Percentiles rank a stretch among this genome's conserved stretches.
phyloP scores from a whole-genome alignment of 2,113 vertebrate genomes.

The Grallaria varia region DNA sequence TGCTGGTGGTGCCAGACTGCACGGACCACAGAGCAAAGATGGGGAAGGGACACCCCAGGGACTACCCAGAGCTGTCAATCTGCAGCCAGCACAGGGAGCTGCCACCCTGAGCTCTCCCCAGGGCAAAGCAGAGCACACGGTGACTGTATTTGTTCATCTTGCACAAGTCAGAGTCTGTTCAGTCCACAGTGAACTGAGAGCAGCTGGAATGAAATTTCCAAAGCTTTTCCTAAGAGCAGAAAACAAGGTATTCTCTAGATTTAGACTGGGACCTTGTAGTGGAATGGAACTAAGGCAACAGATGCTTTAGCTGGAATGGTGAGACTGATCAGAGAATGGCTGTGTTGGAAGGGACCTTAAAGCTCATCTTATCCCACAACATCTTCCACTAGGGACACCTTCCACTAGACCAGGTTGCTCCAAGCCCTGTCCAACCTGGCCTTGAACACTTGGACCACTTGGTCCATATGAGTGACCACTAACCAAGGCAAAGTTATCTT shows the following conservation, averaged over 20 bases:
- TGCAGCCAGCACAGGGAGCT: rapidly evolving
- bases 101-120: background rate
- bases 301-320: background rate
- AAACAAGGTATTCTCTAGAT: background rate
- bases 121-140: background rate
- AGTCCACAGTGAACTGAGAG: background rate
- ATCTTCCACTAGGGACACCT: background rate
- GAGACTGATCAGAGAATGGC: background rate
- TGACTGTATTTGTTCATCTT: background rate
- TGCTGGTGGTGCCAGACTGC: background rate
- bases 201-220: background rate
- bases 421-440: background rate
- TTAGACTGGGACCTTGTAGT: background rate
- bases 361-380: background rate
- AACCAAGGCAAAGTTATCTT: background rate
- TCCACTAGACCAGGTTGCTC: background rate
- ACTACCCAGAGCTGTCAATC: background rate
- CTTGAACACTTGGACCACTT: background rate
- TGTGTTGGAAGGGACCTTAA: background rate
- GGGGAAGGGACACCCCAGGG: background rate
- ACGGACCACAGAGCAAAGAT: rapidly evolving
- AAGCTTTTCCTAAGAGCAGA: background rate
- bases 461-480: background rate
- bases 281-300: background rate
- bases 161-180: background rate